phyloP scores from a whole-genome alignment of 1,140 invertebrate genomes.

The Asobara japonica region DNA sequence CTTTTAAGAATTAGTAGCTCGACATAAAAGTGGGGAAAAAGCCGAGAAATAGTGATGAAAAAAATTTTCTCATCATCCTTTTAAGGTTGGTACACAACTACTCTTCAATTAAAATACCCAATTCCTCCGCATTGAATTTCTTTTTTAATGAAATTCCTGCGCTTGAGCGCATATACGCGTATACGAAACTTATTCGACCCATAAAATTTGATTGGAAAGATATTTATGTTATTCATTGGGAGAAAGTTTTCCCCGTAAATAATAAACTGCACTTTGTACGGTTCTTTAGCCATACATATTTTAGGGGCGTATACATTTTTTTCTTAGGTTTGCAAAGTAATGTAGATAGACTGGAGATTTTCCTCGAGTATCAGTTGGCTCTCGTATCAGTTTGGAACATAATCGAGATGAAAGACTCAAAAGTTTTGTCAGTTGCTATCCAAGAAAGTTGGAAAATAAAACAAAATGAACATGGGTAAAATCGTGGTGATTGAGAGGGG shows the following conservation, averaged over 20 bases:
- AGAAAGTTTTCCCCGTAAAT: background rate
- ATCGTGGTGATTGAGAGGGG: background rate
- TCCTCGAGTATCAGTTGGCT: background rate
- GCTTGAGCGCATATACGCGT: background rate
- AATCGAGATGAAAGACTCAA: conserved; percentile 11
- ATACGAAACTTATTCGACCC: background rate
- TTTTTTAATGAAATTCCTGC: background rate
- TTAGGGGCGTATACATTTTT: background rate
- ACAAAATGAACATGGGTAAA: background rate
- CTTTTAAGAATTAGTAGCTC: background rate
- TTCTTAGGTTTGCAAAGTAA: background rate
- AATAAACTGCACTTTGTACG: background rate
- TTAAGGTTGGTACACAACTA: background rate
- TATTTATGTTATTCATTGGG: background rate
- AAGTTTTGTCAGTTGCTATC: background rate
- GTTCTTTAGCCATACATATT: background rate
- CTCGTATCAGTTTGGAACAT: background rate
- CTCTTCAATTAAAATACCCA: background rate
- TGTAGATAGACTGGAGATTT: background rate
- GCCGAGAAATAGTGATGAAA: background rate
- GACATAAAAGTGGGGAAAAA: conserved; percentile 3
- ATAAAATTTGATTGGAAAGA: background rate
- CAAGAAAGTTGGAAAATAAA: background rate
- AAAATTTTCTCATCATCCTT: background rate
- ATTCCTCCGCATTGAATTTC: background rate